Conservation (phyloP, 2,888 invertebrate genomes). For the Brachyptera risi region DNA sequence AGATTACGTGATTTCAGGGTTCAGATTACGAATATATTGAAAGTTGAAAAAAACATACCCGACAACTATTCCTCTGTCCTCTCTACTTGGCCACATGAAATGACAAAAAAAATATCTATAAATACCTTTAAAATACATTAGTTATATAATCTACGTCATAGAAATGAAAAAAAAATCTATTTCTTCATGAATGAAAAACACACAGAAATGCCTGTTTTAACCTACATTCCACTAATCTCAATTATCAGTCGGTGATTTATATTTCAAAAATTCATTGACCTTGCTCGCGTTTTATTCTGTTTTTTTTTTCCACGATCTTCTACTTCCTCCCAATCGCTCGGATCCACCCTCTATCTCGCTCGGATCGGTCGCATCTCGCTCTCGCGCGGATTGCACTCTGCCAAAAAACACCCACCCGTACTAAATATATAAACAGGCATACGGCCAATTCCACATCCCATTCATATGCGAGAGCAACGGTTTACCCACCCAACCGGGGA, state of each 20-base stretch:
- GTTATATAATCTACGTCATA: too few relatives aligned
- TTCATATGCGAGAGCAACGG: conserved; percentile 42
- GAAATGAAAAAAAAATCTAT: too few relatives aligned
- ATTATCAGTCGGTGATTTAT: conserved; percentile 10
- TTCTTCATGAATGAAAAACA: conserved; percentile 19
- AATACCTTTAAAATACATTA: background rate
- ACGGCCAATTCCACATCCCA: conserved; percentile 49
- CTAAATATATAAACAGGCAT: conserved; percentile 49
- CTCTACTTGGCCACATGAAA: background rate
- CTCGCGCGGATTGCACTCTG: background rate
- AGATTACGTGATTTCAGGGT: too few relatives aligned
- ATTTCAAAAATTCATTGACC: conserved; percentile 14
- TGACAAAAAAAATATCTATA: background rate
- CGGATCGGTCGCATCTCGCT: background rate
- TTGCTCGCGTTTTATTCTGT: conserved; percentile 12
- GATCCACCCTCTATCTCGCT: background rate
- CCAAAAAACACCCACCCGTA: conserved; percentile 45
- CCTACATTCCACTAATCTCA: conserved; percentile 21
- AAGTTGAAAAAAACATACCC: background rate
- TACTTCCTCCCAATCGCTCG: conserved; percentile 7
- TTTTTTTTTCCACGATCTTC: conserved; percentile 1
- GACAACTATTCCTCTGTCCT: too few relatives aligned
- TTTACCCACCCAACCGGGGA: background rate
- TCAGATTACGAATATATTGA: too few relatives aligned
- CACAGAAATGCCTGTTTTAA: conserved; percentile 11